These are phyloP conservation scores for Tetragonula clypearis DNA, from an alignment of 1,140 invertebrate species.

Conservation along the genomic window DNA sequence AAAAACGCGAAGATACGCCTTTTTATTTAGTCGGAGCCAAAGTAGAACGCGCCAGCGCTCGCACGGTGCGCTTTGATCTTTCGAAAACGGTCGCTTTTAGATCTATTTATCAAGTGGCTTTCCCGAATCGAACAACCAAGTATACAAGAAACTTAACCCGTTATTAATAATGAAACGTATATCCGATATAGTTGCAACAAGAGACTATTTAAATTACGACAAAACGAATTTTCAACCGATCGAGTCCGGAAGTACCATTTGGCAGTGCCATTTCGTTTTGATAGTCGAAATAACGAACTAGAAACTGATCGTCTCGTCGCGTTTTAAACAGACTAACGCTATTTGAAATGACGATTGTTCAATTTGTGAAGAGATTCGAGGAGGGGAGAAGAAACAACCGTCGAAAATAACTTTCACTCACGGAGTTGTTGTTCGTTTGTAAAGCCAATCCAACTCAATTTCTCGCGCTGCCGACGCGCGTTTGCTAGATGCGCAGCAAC, in stretches of 20 bases:
- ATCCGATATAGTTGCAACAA: not conserved
- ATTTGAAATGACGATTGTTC: too few species aligned
- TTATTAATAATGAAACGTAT: not conserved
- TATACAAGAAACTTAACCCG: not conserved
- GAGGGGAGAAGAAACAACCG: not conserved
- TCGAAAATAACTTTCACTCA: not conserved
- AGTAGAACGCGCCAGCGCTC: slow-evolving; percentile 4
- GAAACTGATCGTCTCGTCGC: too few species aligned
- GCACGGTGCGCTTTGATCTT: slow-evolving; percentile 50
- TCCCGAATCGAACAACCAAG: not conserved
- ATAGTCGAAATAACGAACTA: too few species aligned
- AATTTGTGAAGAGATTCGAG: too few species aligned
- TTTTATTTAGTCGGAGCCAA: slow-evolving; percentile 35
- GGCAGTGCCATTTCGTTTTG: too few species aligned
- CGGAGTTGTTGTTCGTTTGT: not conserved
- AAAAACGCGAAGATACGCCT: not conserved
- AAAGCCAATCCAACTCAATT: not conserved
- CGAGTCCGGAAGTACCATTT: too few species aligned
- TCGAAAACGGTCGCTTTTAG: slow-evolving; percentile 4
- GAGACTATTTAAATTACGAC: not conserved
- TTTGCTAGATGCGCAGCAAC: not conserved
- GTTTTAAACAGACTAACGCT: too few species aligned
- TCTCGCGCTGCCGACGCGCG: too few species aligned
- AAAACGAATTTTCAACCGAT: not conserved
- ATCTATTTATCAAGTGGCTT: not conserved